Evolutionary conservation across 2,797 vertebrate species (phyloP).

Genomic region (Smutsia gigantea): DNA sequence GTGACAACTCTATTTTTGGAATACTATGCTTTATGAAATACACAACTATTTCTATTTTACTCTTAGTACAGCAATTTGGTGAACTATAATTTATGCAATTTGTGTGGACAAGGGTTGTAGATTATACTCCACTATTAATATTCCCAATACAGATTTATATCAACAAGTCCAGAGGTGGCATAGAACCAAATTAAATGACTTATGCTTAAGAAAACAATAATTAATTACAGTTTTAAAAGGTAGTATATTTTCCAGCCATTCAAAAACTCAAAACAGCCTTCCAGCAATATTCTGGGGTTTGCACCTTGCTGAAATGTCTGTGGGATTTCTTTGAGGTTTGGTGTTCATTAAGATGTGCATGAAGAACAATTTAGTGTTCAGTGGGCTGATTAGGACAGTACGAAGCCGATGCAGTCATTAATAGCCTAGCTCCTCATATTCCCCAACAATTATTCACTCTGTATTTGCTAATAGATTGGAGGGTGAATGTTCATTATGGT

Average conservation of each 20-base stretch:
- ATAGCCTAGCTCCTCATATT: neutral
- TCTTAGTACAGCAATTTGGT: slow-evolving; percentile 77
- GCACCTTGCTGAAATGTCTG: slow-evolving; percentile 43
- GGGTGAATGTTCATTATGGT: neutral
- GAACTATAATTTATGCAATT: slow-evolving; percentile 68
- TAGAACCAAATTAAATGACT: slow-evolving; percentile 76
- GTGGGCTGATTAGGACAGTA: neutral
- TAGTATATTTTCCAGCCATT: slow-evolving; percentile 77
- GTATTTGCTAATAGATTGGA: slow-evolving; percentile 1
- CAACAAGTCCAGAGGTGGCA: slow-evolving; percentile 62
- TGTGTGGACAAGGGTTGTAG: slow-evolving; percentile 56
- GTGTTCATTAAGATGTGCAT: slow-evolving; percentile 26
- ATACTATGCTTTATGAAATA: slow-evolving; percentile 75
- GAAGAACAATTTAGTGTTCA: neutral
- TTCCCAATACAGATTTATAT: slow-evolving; percentile 64
- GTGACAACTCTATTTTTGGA: slow-evolving; percentile 77
- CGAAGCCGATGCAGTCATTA: neutral
- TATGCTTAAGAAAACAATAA: slow-evolving; percentile 82
- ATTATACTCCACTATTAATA: slow-evolving; percentile 74
- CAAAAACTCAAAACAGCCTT: slow-evolving; percentile 65
- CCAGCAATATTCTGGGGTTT: slow-evolving; percentile 77
- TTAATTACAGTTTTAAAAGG: slow-evolving; percentile 81
- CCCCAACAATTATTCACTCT: neutral
- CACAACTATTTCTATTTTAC: slow-evolving; percentile 69
- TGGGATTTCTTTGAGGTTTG: neutral